These are phyloP conservation scores for Prionailurus bengalensis DNA, from an alignment of 2,113 vertebrate genomes.

Conservation along the genomic window DNA sequence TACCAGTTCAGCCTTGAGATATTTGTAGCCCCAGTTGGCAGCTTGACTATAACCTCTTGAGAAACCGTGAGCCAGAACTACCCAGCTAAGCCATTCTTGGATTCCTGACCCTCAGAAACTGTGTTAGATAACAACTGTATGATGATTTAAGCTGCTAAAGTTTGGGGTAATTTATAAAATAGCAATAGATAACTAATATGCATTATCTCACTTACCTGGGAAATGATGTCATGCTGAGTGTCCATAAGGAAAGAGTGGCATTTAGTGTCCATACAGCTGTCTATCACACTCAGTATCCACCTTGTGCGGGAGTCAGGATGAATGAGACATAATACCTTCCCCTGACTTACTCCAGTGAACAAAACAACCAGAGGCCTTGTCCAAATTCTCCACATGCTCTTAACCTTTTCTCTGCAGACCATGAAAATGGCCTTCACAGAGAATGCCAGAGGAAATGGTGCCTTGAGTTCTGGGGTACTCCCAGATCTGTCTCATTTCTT, in stretches of 20 bases:
- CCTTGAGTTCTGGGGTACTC: background rate
- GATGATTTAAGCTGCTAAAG: background rate
- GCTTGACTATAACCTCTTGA: background rate
- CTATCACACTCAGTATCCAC: background rate
- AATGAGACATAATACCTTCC: background rate
- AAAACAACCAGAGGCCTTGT: background rate
- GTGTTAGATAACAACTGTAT: background rate
- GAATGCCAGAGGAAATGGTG: background rate
- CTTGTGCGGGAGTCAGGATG: background rate
- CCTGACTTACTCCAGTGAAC: background rate
- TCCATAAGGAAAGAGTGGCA: background rate
- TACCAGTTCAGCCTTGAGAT: background rate
- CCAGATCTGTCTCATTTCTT: background rate
- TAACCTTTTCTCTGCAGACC: background rate
- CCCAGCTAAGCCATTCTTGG: background rate
- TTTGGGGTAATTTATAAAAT: background rate
- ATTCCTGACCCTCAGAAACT: background rate
- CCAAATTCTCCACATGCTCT: background rate
- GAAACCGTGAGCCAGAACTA: background rate
- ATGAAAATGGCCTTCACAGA: background rate
- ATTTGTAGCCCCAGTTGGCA: background rate
- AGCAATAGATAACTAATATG: background rate
- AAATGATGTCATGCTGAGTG: background rate
- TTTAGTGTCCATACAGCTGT: background rate
- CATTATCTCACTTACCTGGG: background rate